Percentiles rank a stretch among this genome's conserved stretches.
phyloP scores from a whole-genome alignment of 2,888 invertebrate species.

The Capitulum mitella region DNA sequence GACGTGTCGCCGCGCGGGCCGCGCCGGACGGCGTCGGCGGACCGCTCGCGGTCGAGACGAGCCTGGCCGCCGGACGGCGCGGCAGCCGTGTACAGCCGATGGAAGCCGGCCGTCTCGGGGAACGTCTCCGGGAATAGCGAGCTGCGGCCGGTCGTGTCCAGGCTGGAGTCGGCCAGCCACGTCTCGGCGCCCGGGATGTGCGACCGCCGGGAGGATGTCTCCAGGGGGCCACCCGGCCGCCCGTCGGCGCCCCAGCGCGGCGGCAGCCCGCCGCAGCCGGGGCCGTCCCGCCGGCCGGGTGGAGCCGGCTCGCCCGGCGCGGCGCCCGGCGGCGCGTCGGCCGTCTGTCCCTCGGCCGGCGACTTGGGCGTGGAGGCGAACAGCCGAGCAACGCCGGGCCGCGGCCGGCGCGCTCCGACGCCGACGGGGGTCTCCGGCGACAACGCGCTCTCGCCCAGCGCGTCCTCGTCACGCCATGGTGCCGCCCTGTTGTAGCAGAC shows the following conservation, averaged over 20 bases:
- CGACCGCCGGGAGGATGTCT: no score
- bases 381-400: background rate
- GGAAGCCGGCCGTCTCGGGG: background rate
- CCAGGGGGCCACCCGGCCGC: no score
- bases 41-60: no score
- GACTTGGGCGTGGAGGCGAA: constrained; percentile 9
- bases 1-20: no score
- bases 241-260: no score
- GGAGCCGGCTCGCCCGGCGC: background rate
- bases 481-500: background rate
- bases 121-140: background rate
- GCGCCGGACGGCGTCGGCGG: no score
- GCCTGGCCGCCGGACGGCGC: background rate
- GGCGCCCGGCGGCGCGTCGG: background rate
- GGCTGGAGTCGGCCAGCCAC: background rate
- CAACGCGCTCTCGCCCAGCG: background rate
- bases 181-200: background rate
- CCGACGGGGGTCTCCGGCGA: background rate
- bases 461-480: background rate
- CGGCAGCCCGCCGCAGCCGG: background rate
- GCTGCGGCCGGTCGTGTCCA: background rate
- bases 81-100: background rate
- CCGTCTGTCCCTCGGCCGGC: background rate
- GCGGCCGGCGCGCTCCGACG: background rate
- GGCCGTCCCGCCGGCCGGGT: background rate